These are phyloP conservation scores for Thalassoma bifasciatum DNA, from an alignment of 2,113 vertebrate genomes.

Conservation along the genomic window DNA sequence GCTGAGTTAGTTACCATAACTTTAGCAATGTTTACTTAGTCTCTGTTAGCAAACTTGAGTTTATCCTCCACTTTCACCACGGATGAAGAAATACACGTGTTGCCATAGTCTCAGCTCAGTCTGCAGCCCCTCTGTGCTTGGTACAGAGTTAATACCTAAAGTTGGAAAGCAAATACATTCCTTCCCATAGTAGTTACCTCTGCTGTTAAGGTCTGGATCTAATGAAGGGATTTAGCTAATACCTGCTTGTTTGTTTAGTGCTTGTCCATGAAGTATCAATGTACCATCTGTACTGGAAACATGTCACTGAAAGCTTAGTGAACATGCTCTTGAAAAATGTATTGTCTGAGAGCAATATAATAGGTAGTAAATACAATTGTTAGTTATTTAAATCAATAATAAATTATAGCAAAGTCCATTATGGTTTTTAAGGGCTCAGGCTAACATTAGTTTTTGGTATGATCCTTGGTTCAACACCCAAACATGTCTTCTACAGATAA, in stretches of 20 bases:
- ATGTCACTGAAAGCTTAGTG: neutral
- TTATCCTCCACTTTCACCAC: constrained; percentile 59
- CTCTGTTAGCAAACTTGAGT: constrained; percentile 2
- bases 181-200: constrained; percentile 28
- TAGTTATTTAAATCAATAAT: neutral
- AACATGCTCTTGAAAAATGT: too few species aligned
- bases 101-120: constrained; percentile 18
- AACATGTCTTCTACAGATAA: neutral
- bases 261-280: neutral
- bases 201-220: constrained; percentile 16
- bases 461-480: too few species aligned
- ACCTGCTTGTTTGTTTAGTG: neutral
- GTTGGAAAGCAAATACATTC: constrained; percentile 48
- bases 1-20: constrained; percentile 22
- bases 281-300: constrained; percentile 7
- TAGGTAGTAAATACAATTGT: neutral
- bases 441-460: neutral
- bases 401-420: too few species aligned
- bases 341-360: too few species aligned
- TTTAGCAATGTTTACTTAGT: neutral
- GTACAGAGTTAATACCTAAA: constrained; percentile 56
- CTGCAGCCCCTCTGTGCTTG: constrained; percentile 49
- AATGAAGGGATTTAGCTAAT: constrained; percentile 21
- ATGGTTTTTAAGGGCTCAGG: too few species aligned
- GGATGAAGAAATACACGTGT: constrained; percentile 73